These are phyloP conservation scores for Aphidius gifuensis DNA, from an alignment of 1,140 invertebrate species.

Conservation along the genomic window DNA sequence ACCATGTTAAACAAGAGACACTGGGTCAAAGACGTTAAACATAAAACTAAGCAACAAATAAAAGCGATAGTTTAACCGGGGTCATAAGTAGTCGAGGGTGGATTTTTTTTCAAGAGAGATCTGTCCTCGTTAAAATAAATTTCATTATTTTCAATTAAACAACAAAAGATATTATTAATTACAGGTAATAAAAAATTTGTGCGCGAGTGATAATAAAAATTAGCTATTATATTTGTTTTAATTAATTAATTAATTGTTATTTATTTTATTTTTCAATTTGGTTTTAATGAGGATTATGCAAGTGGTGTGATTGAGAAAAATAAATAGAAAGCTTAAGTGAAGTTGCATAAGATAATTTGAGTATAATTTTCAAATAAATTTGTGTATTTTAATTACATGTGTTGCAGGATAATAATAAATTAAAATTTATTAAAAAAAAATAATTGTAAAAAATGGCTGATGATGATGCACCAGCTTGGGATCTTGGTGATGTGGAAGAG, in stretches of 20 bases:
- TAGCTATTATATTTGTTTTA: too few species aligned
- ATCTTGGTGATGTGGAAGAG: slow-evolving; percentile 33
- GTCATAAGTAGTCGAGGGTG: slow-evolving; percentile 15
- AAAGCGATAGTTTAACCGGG: slow-evolving; percentile 16
- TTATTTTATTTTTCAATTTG: too few species aligned
- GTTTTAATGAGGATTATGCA: slow-evolving; percentile 3
- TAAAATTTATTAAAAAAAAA: background rate
- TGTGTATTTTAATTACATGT: background rate
- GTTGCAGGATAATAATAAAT: background rate
- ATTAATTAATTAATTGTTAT: too few species aligned
- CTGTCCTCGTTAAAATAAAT: background rate
- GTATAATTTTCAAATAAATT: background rate
- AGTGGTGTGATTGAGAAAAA: slow-evolving; percentile 6
- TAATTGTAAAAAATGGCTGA: slow-evolving; percentile 41
- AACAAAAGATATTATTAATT: background rate
- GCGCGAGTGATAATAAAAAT: too few species aligned
- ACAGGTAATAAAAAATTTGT: too few species aligned
- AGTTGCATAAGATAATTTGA: slow-evolving; percentile 16
- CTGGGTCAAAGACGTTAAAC: too few species aligned
- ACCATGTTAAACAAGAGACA: too few species aligned
- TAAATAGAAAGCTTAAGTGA: background rate
- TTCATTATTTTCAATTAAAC: background rate
- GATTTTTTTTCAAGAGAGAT: slow-evolving; percentile 6
- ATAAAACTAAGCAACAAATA: slow-evolving; percentile 2
- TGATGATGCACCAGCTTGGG: slow-evolving; percentile 45